Conservation (phyloP, 2,888 invertebrate genomes). For the Sphaerophoria taeniata region DNA sequence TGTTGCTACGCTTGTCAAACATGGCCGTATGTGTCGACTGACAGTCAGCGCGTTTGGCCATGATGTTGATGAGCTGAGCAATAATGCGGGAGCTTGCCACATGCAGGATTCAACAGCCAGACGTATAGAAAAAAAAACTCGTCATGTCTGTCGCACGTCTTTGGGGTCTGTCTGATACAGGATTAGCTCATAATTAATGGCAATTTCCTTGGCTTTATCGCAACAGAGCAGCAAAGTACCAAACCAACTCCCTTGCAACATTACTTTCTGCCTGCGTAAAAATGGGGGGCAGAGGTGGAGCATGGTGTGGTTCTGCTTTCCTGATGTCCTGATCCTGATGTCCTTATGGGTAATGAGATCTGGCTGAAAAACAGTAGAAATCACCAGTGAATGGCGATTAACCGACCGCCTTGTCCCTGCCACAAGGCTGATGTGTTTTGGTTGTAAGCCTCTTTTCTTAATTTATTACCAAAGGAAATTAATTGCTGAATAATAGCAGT, state of each 20-base stretch:
- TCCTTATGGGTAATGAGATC: no score
- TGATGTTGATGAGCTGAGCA: conserved; percentile 18
- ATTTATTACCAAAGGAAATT: conserved; percentile 73
- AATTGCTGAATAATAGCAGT: conserved; percentile 71
- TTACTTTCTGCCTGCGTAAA: conserved; percentile 13
- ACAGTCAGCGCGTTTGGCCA: neutral
- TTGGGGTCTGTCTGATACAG: conserved; percentile 69
- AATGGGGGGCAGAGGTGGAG: neutral
- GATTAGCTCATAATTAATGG: conserved; percentile 73
- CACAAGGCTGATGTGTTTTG: conserved; percentile 48
- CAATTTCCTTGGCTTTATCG: conserved; percentile 71
- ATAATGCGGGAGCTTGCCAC: conserved; percentile 14
- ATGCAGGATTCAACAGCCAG: conserved; percentile 34
- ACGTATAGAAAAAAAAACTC: neutral
- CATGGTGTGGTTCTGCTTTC: neutral
- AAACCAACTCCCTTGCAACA: conserved; percentile 40
- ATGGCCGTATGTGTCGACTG: no score
- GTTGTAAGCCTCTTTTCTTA: conserved; percentile 73
- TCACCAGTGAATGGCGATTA: conserved; percentile 13
- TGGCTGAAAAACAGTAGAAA: no score
- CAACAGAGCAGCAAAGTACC: conserved; percentile 49
- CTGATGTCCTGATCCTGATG: no score
- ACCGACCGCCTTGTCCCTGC: conserved; percentile 6
- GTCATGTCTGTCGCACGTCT: conserved; percentile 38
- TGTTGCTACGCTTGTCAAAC: no score